These are phyloP conservation scores for Conchocele bisecta DNA, from an alignment of 2,888 invertebrate species.

Conservation along the genomic window DNA sequence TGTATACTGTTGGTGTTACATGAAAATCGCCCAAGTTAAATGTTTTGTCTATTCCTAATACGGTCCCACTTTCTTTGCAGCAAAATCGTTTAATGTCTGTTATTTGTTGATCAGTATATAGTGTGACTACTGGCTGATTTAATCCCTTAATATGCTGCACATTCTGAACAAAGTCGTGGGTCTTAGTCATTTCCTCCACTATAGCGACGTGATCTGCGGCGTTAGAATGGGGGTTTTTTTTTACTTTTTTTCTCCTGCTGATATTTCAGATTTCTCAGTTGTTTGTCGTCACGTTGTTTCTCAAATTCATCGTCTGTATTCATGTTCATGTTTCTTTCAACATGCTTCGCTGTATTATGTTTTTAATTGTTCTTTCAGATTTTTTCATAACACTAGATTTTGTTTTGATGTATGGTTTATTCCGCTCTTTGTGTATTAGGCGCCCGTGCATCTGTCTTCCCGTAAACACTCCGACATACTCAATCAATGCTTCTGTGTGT, in stretches of 20 bases:
- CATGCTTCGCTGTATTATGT: not conserved
- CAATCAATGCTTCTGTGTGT: slow-evolving; percentile 9
- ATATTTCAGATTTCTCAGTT: slow-evolving; percentile 5
- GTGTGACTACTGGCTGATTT: slow-evolving; percentile 1
- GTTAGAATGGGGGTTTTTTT: too few relatives aligned
- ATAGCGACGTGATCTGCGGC: slow-evolving; percentile 14
- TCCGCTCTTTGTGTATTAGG: not conserved
- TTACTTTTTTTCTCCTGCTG: too few relatives aligned
- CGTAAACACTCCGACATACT: slow-evolving; percentile 17
- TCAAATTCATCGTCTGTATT: too few relatives aligned
- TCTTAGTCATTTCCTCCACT: slow-evolving; percentile 17
- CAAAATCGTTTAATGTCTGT: slow-evolving; percentile 20
- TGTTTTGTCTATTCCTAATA: slow-evolving; percentile 32
- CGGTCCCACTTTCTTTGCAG: slow-evolving; percentile 7
- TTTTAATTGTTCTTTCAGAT: slow-evolving; percentile 19
- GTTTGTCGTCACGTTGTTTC: slow-evolving; percentile 4
- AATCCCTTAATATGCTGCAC: slow-evolving; percentile 12
- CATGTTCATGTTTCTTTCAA: slow-evolving; percentile 13
- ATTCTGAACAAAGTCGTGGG: slow-evolving; percentile 7
- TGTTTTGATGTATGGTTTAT: too few relatives aligned
- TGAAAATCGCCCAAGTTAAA: slow-evolving; percentile 28
- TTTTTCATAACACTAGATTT: not conserved
- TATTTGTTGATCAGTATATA: slow-evolving; percentile 19
- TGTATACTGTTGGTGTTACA: slow-evolving; percentile 22
- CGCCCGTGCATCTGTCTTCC: not conserved